phyloP scores from a whole-genome alignment of 2,113 vertebrate genomes.

The Anhinga anhinga region DNA sequence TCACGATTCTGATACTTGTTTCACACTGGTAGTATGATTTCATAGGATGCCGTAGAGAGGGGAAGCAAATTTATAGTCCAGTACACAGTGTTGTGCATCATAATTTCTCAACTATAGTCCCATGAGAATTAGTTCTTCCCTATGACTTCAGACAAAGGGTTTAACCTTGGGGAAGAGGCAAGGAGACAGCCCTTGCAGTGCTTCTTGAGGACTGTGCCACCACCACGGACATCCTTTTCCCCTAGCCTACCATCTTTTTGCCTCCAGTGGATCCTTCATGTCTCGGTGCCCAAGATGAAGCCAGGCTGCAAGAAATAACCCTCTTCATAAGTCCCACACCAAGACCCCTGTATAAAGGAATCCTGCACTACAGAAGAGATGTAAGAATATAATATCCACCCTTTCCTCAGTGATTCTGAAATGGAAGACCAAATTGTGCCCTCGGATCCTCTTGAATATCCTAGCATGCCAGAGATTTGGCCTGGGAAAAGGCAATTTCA shows the following conservation, averaged over 20 bases:
- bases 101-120: background rate
- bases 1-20: background rate
- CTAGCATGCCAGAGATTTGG: background rate
- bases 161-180: background rate
- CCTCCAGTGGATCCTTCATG: too few species aligned
- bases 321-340: background rate
- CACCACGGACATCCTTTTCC: background rate
- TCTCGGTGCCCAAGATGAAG: background rate
- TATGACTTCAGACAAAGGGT: background rate
- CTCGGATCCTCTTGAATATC: background rate
- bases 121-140: background rate
- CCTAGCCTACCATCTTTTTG: background rate
- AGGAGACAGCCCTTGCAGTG: background rate
- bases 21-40: background rate
- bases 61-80: background rate
- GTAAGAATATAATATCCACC: background rate
- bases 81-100: background rate
- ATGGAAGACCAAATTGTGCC: background rate
- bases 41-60: background rate
- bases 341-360: background rate
- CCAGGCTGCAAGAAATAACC: background rate
- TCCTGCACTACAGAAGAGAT: background rate
- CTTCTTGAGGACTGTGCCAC: background rate
- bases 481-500: background rate
- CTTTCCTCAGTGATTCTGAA: background rate